Conservation (phyloP, 2,797 vertebrate genomes). For the Halcyon badia region DNA sequence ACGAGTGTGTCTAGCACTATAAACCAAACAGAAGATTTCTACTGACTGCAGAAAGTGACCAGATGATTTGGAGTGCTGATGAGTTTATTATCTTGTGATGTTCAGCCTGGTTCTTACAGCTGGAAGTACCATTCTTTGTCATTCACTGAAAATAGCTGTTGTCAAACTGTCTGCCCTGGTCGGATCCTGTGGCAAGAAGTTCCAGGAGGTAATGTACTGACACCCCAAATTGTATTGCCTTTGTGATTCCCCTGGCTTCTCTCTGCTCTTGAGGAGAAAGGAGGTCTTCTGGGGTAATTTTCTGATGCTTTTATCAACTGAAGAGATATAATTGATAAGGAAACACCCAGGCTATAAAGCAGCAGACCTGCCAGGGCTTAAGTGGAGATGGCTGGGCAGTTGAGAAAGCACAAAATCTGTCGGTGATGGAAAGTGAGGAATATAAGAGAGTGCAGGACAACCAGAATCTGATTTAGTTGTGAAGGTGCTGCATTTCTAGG, state of each 20-base stretch:
- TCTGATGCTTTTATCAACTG: conserved; percentile 31
- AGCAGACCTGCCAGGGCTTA: neutral
- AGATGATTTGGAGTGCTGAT: neutral
- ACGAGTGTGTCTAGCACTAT: neutral
- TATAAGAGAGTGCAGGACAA: neutral
- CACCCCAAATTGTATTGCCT: neutral
- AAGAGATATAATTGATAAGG: conserved; percentile 12
- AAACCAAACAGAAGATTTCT: neutral
- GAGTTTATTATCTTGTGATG: neutral
- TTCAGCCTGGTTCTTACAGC: neutral
- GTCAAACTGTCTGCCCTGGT: conserved; percentile 27
- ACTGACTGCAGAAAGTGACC: neutral
- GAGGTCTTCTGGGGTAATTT: conserved; percentile 21
- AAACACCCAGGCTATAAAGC: neutral
- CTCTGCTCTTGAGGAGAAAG: neutral
- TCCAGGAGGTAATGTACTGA: neutral
- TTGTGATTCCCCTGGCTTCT: neutral
- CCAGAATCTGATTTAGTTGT: neutral
- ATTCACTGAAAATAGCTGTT: neutral
- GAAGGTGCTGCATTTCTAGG: neutral
- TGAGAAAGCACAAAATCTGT: neutral
- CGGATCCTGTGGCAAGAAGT: conserved; percentile 21
- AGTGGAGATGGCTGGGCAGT: neutral
- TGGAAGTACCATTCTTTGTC: neutral
- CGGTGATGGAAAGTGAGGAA: neutral